These are phyloP conservation scores for Heliconius ethilla DNA, from an alignment of 2,888 invertebrate genomes.

Conservation along the genomic window DNA sequence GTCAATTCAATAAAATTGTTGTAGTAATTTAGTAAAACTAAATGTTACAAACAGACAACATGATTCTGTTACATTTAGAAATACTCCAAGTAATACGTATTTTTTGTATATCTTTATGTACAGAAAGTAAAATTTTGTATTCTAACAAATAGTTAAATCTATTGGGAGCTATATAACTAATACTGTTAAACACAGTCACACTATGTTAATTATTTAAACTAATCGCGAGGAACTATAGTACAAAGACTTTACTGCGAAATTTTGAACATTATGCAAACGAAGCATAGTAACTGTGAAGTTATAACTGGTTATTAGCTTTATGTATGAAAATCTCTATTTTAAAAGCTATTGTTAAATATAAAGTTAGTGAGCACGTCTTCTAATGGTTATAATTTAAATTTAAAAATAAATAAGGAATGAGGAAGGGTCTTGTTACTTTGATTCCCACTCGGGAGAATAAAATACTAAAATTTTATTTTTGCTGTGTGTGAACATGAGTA, in stretches of 20 bases:
- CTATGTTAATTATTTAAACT: slow-evolving; percentile 7
- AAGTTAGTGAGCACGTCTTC: not conserved
- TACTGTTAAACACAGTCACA: not conserved
- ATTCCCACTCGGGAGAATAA: too few species aligned
- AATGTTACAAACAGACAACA: too few species aligned
- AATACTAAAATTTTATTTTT: too few species aligned
- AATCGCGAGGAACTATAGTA: not conserved
- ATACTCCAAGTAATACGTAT: too few species aligned
- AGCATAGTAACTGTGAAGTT: slow-evolving; percentile 22
- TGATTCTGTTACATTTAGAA: too few species aligned
- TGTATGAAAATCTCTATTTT: slow-evolving; percentile 21
- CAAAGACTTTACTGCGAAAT: slow-evolving; percentile 14
- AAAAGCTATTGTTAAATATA: not conserved
- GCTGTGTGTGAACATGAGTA: too few species aligned
- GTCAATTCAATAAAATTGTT: too few species aligned
- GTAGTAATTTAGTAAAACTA: too few species aligned
- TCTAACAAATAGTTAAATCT: not conserved
- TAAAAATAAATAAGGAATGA: too few species aligned
- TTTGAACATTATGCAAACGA: slow-evolving; percentile 27
- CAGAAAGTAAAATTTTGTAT: not conserved
- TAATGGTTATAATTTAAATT: not conserved
- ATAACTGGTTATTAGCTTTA: slow-evolving; percentile 21
- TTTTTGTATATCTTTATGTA: too few species aligned
- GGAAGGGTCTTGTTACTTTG: too few species aligned
- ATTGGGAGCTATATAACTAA: slow-evolving; percentile 1